phyloP scores from a whole-genome alignment of 2,888 invertebrate genomes.

The Oscheius sp. region DNA sequence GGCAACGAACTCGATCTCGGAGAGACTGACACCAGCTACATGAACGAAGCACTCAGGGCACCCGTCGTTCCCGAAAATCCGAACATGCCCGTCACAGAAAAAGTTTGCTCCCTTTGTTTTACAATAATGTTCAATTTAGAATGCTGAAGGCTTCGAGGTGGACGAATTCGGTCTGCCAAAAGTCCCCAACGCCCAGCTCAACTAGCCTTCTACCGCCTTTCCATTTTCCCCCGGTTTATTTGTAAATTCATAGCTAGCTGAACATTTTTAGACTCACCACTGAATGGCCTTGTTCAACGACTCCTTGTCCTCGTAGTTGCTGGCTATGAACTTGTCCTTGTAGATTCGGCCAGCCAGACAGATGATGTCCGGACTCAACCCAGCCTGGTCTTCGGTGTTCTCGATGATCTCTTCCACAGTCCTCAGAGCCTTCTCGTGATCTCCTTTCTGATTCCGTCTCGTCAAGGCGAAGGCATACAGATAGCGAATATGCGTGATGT shows the following conservation, averaged over 20 bases:
- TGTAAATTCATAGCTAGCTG: background rate
- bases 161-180: constrained; percentile 95
- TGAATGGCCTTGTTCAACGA: constrained; percentile 91
- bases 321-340: constrained; percentile 90
- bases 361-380: constrained; percentile 87
- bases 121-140: constrained; percentile 38
- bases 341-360: constrained; percentile 93
- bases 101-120: background rate
- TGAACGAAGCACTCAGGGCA: constrained; percentile 93
- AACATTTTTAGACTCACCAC: constrained; percentile 79
- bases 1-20: constrained; percentile 95
- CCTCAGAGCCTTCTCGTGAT: constrained; percentile 90
- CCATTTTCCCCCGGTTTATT: background rate
- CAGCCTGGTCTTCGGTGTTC: constrained; percentile 75
- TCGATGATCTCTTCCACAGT: constrained; percentile 88
- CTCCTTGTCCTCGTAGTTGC: constrained; percentile 87
- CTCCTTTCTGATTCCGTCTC: constrained; percentile 91
- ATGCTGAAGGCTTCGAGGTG: constrained; percentile 80
- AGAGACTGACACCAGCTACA: constrained; percentile 90
- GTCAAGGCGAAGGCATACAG: constrained; percentile 97
- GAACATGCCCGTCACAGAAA: background rate
- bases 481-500: constrained; percentile 89
- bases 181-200: constrained; percentile 57
- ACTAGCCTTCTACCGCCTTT: no score
- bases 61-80: constrained; percentile 81